Percentiles rank a stretch among this genome's conserved stretches.
These are phyloP conservation scores for Eurytoma adleriae DNA, from an alignment of 2,888 invertebrate genomes.

Conservation along the genomic window DNA sequence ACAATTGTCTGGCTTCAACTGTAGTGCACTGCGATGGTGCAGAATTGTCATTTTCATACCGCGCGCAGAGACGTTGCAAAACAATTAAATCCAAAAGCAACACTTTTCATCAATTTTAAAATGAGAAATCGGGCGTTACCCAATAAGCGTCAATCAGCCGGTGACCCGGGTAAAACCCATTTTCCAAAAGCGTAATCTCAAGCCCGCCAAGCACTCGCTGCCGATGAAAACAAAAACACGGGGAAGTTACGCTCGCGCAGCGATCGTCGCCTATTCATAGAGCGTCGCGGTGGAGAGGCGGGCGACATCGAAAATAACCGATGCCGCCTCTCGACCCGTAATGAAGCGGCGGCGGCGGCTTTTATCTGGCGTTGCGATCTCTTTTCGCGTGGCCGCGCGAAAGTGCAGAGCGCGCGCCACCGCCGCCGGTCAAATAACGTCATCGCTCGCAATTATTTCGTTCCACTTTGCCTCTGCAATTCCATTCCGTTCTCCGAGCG, in stretches of 20 bases:
- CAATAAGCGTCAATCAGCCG: too few species aligned
- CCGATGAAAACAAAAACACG: not conserved
- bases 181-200: too few species aligned
- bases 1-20: slow-evolving; percentile 28
- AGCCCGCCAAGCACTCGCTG: not conserved
- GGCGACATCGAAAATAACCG: slow-evolving; percentile 19
- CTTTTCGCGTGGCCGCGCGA: not conserved
- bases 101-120: too few species aligned
- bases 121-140: too few species aligned
- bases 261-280: slow-evolving; percentile 8
- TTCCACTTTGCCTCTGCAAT: slow-evolving; percentile 16
- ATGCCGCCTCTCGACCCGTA: not conserved
- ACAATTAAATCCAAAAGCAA: too few species aligned
- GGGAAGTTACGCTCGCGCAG: not conserved
- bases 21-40: not conserved
- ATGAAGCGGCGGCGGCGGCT: not conserved
- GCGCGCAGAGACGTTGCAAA: not conserved
- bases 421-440: slow-evolving; percentile 1
- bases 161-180: too few species aligned
- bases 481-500: not conserved
- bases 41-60: not conserved
- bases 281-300: not conserved
- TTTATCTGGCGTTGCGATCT: slow-evolving; percentile 32
- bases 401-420: slow-evolving; percentile 21
- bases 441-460: slow-evolving; percentile 15